Evolutionary conservation across 2,797 vertebrate species (phyloP), one percentile per base, ranked within the genome.

Genomic region (Rhyacichthys aspro): DNA sequence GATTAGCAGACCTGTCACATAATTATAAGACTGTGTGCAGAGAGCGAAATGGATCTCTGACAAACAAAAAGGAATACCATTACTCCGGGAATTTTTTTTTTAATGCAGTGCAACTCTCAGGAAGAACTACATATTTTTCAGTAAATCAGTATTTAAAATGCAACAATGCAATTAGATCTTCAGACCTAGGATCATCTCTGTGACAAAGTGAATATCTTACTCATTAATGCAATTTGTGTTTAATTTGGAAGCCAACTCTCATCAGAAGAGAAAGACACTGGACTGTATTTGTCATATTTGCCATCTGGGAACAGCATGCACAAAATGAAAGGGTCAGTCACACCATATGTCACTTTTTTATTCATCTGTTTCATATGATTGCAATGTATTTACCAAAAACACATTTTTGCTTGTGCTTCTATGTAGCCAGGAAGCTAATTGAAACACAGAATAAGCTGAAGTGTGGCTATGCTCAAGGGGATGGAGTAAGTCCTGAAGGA

Each of bases 1-100:
- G 68, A 78, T 82, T 73, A 67, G 56, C 45, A 58, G 74, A 72
- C 55, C 63, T 69, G 74, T 64, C 72, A 57, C 57, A 66, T 63
- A 78, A 74, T 78, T 70, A 72, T 34, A 54, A 9, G 46, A 66
- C 9, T 38, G 55, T 9, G 43, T 49, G 55, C 28, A 12, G 32
- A 60, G 8, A n/a, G 48, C 32, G 70, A 59, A 83, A 71, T 69
- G 54, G 56, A 78, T 74, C 69, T 70, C 47, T 32, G 52, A 11
- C 50, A 38, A 59, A 65, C 38, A 59, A 39, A 56, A 49, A 8
- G 3, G 14, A 17, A 56, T 17, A 56, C 14, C 33, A 0, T 61
- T 67, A 44, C 60, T 61, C 1, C 18, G 14, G n/a, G 67, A 64
- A 65, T 15, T 18, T 16, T 17, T n/a, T n/a, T 47, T 18, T 59